These are phyloP conservation scores for Sebastes trivittatus DNA, from an alignment of 2,797 vertebrate species.

Conservation along the genomic window DNA sequence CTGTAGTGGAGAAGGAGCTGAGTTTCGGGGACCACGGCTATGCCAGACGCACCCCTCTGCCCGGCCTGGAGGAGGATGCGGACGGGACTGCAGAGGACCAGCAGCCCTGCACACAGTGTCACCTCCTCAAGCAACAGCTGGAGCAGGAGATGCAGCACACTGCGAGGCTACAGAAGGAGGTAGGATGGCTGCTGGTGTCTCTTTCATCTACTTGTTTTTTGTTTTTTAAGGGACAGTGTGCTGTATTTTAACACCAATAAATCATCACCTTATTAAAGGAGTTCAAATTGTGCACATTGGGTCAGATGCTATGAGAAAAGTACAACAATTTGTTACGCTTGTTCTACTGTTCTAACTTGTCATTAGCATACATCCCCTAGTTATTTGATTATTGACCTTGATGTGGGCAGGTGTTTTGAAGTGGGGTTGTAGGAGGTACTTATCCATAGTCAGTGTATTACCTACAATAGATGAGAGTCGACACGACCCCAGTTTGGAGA, in stretches of 20 bases:
- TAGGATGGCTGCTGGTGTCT: slow-evolving; percentile 11
- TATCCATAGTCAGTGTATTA: no score
- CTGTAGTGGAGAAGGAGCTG: slow-evolving; percentile 79
- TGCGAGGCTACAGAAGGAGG: slow-evolving; percentile 82
- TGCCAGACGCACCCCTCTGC: slow-evolving; percentile 77
- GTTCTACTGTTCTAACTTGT: not conserved
- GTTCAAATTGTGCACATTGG: not conserved
- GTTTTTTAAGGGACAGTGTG: not conserved
- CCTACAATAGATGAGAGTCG: no score
- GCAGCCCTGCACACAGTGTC: slow-evolving; percentile 79
- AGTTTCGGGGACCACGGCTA: slow-evolving; percentile 85
- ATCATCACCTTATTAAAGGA: not conserved
- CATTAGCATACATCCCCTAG: not conserved
- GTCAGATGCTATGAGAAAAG: not conserved
- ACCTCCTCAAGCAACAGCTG: slow-evolving; percentile 81
- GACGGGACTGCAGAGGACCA: slow-evolving; percentile 66
- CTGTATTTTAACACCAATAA: not conserved
- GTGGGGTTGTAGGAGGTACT: no score
- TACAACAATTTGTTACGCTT: not conserved
- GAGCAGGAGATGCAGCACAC: slow-evolving; percentile 85
- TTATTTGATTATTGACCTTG: not conserved
- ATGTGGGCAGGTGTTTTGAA: not conserved
- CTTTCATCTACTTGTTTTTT: not conserved
- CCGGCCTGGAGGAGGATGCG: slow-evolving; percentile 72
- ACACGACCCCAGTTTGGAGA: no score